A percentile compares a stretch with the other conserved stretches of the same genome.
Evolutionary conservation across 2,113 vertebrate genomes (phyloP).

Genomic region (Nicator chloris): DNA sequence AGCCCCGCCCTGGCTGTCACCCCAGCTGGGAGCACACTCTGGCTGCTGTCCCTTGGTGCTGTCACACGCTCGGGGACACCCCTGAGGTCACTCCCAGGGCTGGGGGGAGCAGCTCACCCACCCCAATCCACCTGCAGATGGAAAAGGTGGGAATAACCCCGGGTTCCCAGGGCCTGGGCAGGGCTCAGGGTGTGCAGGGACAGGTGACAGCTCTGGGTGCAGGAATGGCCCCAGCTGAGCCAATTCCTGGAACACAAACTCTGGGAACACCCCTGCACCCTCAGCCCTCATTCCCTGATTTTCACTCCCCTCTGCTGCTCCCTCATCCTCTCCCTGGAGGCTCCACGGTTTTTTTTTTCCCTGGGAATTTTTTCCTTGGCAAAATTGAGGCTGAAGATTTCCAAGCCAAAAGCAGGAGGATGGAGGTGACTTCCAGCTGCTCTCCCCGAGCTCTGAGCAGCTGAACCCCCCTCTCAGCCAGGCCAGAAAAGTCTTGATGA

Average conservation of each 20-base stretch:
- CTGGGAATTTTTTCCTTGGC: background rate
- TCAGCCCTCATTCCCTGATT: background rate
- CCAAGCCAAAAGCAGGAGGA: background rate
- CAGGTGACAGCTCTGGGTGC: background rate
- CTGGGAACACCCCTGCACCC: background rate
- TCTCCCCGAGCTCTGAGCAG: background rate
- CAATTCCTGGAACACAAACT: too few relatives aligned
- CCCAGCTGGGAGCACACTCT: background rate
- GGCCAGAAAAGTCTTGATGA: background rate
- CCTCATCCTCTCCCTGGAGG: background rate
- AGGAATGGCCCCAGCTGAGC: background rate
- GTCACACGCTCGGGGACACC: background rate
- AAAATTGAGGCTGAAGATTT: background rate
- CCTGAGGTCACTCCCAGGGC: background rate
- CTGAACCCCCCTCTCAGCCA: background rate
- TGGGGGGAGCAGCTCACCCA: too few relatives aligned
- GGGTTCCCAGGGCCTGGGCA: background rate
- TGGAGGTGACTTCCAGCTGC: background rate
- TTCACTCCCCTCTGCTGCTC: background rate
- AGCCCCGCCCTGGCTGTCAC: too few relatives aligned
- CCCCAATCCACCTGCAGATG: background rate
- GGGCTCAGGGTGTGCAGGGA: background rate
- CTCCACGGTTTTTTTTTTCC: background rate
- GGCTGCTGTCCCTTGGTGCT: background rate
- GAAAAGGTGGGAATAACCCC: background rate